phyloP scores from a whole-genome alignment of 2,888 invertebrate genomes.

The Orthosia gracilis region DNA sequence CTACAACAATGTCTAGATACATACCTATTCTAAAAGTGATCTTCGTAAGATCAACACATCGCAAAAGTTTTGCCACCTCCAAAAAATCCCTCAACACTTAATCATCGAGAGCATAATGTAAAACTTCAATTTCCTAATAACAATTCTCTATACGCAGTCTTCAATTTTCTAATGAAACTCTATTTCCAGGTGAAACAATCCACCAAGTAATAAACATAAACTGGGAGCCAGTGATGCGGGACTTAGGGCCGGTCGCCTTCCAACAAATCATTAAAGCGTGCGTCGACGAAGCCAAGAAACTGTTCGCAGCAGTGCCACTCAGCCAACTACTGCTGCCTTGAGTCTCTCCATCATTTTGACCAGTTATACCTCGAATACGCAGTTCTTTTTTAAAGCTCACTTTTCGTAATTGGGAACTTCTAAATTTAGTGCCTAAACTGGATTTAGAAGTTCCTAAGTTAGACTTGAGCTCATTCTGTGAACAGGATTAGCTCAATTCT shows the following conservation, averaged over 20 bases:
- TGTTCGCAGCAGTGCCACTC: conserved; percentile 84
- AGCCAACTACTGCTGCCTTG: conserved; percentile 78
- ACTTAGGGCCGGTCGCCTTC: conserved; percentile 87
- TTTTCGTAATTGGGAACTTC: neutral
- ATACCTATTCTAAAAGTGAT: neutral
- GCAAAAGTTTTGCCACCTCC: neutral
- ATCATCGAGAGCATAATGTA: neutral
- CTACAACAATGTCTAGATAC: neutral
- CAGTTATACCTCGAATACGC: conserved; percentile 22
- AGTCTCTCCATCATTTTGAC: conserved; percentile 7
- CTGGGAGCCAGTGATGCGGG: conserved; percentile 89
- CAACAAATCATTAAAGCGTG: conserved; percentile 87
- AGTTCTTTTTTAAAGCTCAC: neutral
- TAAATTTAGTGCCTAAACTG: neutral
- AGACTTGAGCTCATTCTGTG: neutral
- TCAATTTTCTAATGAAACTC: neutral
- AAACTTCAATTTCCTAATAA: neutral
- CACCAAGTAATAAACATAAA: conserved; percentile 85
- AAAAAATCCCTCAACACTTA: no score
- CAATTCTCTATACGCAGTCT: conserved; percentile 71
- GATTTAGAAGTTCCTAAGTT: neutral
- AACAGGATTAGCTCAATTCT: no score
- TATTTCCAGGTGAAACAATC: conserved; percentile 81
- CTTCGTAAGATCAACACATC: neutral
- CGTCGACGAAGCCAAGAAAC: conserved; percentile 85